Evolutionary conservation across 2,797 vertebrate species (phyloP).

Genomic region (Sebastes nivosus): DNA sequence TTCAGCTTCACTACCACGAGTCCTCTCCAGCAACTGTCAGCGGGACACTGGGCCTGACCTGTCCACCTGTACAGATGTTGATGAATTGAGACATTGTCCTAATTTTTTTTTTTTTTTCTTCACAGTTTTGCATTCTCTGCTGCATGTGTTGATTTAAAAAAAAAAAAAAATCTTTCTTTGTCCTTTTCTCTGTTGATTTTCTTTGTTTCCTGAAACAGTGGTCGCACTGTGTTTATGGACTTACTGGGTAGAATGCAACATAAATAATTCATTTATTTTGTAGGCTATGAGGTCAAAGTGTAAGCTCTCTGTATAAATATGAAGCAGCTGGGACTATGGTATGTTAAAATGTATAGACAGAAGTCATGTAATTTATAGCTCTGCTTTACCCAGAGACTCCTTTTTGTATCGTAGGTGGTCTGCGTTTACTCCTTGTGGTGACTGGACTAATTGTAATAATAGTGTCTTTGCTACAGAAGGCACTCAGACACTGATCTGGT

Average conservation of each 20-base stretch:
- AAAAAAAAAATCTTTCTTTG: constrained; percentile 10
- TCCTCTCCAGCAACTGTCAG: constrained; percentile 45
- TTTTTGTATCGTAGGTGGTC: constrained; percentile 63
- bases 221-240: constrained; percentile 19
- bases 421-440: constrained; percentile 59
- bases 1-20: constrained; percentile 34
- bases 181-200: constrained; percentile 20
- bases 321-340: constrained; percentile 41
- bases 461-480: constrained; percentile 51
- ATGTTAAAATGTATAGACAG: constrained; percentile 47
- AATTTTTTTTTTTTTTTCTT: neutral
- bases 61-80: constrained; percentile 73
- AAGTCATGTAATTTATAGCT: constrained; percentile 49
- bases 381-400: constrained; percentile 26
- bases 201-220: constrained; percentile 35
- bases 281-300: constrained; percentile 38
- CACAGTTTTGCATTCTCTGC: constrained; percentile 15
- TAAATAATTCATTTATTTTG: constrained; percentile 42
- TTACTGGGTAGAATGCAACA: neutral
- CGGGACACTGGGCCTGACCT: constrained; percentile 40
- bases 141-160: neutral
- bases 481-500: constrained; percentile 66
- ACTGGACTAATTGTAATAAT: constrained; percentile 66
- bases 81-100: constrained; percentile 62
- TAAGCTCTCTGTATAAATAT: constrained; percentile 50